Conservation (phyloP, 2,888 invertebrate genomes). For the Helicoverpa assulta region DNA sequence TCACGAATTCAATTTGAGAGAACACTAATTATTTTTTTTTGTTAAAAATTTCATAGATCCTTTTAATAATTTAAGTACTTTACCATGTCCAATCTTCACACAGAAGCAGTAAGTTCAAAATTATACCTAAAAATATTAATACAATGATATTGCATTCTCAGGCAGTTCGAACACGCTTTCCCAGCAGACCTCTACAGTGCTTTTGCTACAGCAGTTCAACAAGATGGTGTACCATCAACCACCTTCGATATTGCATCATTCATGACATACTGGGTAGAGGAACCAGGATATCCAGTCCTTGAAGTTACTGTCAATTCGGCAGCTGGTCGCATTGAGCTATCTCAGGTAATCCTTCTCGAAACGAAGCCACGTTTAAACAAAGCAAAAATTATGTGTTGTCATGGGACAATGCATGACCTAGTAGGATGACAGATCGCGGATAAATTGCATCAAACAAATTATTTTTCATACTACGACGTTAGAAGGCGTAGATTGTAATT, state of each 20-base stretch:
- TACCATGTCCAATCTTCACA: too few relatives aligned
- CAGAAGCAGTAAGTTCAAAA: too few relatives aligned
- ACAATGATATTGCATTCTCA: slow-evolving; percentile 52
- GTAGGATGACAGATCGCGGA: too few relatives aligned
- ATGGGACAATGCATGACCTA: too few relatives aligned
- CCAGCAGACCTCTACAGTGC: slow-evolving; percentile 78
- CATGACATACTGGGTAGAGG: slow-evolving; percentile 90
- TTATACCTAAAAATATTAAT: background rate
- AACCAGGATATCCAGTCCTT: slow-evolving; percentile 91
- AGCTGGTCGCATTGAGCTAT: slow-evolving; percentile 73
- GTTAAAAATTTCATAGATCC: too few relatives aligned
- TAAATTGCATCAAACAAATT: too few relatives aligned
- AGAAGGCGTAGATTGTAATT: background rate
- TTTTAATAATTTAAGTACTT: too few relatives aligned
- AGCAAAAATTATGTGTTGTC: too few relatives aligned
- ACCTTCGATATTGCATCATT: slow-evolving; percentile 70
- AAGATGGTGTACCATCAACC: slow-evolving; percentile 65
- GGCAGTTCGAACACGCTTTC: slow-evolving; percentile 78
- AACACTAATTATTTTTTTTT: too few relatives aligned
- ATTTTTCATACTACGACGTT: too few relatives aligned
- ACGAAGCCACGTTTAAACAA: too few relatives aligned
- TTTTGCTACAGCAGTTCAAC: slow-evolving; percentile 74
- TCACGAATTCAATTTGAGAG: too few relatives aligned
- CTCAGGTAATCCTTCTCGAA: slow-evolving; percentile 72
- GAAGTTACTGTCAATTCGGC: slow-evolving; percentile 82